phyloP scores from a whole-genome alignment of 2,888 invertebrate genomes.

The Neria commutata region DNA sequence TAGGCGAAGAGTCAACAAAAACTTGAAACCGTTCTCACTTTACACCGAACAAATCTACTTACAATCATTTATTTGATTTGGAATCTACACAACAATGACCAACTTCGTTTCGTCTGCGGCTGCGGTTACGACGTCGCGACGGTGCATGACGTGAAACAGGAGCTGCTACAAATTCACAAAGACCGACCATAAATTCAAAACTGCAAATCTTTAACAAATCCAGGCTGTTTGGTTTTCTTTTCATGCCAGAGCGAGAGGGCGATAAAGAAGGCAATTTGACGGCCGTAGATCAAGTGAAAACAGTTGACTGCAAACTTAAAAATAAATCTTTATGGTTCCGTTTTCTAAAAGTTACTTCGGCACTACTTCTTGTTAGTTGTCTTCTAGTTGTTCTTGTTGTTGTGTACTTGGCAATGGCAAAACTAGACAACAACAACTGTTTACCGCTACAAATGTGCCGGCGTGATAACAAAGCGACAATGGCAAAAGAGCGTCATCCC shows the following conservation, averaged over 20 bases:
- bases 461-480: too few species aligned
- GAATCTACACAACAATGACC: background rate
- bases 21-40: background rate
- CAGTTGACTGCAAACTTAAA: constrained; percentile 22
- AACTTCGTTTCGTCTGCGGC: background rate
- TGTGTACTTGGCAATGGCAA: too few species aligned
- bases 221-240: too few species aligned
- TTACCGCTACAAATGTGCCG: background rate
- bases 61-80: background rate
- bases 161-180: too few species aligned
- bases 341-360: constrained; percentile 46
- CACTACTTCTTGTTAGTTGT: background rate
- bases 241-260: too few species aligned
- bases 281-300: background rate
- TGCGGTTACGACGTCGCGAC: too few species aligned
- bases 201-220: background rate
- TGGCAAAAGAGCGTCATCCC: too few species aligned
- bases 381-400: too few species aligned
- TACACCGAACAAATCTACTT: background rate
- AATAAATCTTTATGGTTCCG: constrained; percentile 52
- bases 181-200: background rate
- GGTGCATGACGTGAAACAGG: too few species aligned
- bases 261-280: too few species aligned
- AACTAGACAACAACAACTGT: background rate
- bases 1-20: background rate